Evolutionary conservation across 2,113 vertebrate species (phyloP), one percentile per base, ranked within the genome.

Genomic region (Callopanchax toddi): DNA sequence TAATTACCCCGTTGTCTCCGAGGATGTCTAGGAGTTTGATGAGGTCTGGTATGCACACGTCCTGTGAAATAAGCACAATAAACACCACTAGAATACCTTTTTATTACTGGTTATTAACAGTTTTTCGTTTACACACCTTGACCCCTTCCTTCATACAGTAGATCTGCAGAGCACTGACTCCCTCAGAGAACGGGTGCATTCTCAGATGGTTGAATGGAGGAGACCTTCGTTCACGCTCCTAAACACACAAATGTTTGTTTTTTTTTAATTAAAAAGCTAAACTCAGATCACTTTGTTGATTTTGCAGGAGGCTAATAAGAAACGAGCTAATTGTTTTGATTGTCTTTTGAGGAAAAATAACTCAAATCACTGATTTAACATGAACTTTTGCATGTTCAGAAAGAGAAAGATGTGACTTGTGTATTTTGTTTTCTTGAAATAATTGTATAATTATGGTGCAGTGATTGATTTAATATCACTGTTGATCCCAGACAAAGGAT

Each of bases 91-190:
- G 12, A 2, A 18, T n/a, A 5, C 11, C 3, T n/a, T n/a, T 51
- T n/a, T 32, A n/a, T 44, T 17, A 43, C n/a, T 18, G 18, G 7
- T 7, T 42, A 42, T 15, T 40, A 15, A 40, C 16, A 43, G 46
- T 1, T 18, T 3, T 21, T 10, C 15, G 3, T 32, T 8, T 21
- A 42, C 18, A 42, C 23, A 99, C 98, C 95, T 99, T 99, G 52
- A 99, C 98, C 17, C 97, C 98, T 87, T 99, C 96, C 83, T 99
- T 98, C 94, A 99, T 97, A 72, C 98, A 99, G 91, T 99, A 99
- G 88, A 99, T 98, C 90, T 99, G 98, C 1, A 99, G 92, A 9
- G 98, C 97, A 37, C 98, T 99, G 85, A 99, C 94, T 62, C 98
- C 98, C 81, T 98, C 97, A 11, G 96, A 94, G 88, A 99, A 99